Percentiles rank a stretch among this genome's conserved stretches.
Conservation (phyloP, 2,888 invertebrate species). For the Cotesia congregata region DNA sequence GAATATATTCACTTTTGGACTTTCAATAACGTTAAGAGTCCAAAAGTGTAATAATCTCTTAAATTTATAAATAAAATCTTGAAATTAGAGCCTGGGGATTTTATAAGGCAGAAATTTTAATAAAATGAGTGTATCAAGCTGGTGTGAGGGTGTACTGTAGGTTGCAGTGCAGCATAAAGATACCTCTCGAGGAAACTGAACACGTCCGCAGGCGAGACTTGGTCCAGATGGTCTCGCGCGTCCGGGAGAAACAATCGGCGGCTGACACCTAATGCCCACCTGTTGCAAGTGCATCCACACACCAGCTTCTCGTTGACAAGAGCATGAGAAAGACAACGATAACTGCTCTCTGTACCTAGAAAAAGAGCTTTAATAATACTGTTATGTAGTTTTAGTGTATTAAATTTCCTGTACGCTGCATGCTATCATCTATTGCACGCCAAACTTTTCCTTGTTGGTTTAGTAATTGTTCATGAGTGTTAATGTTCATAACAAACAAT, state of each 20-base stretch:
- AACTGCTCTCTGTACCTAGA: neutral
- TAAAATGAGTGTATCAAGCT: neutral
- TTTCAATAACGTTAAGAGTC: no score
- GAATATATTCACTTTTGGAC: no score
- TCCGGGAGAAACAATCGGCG: slow-evolving; percentile 51
- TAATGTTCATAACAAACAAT: no score
- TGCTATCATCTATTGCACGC: no score
- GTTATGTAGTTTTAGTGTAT: neutral
- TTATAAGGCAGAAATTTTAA: neutral
- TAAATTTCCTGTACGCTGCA: neutral
- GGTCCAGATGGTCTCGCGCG: slow-evolving; percentile 48
- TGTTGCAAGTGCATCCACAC: slow-evolving; percentile 48
- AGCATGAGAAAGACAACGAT: neutral
- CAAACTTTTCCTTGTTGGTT: no score
- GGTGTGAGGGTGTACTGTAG: neutral
- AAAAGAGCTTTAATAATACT: neutral
- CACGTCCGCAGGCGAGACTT: slow-evolving; percentile 42
- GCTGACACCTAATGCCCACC: slow-evolving; percentile 54
- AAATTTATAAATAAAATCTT: neutral
- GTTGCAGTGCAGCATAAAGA: neutral
- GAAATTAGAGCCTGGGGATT: neutral
- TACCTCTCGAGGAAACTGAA: slow-evolving; percentile 40
- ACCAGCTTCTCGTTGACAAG: neutral
- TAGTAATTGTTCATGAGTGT: no score
- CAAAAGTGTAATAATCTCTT: neutral